A percentile compares a stretch with the other conserved stretches of the same genome.
These are phyloP conservation scores for Eupleurogrammus muticus DNA, from an alignment of 2,797 vertebrate species.

Conservation along the genomic window DNA sequence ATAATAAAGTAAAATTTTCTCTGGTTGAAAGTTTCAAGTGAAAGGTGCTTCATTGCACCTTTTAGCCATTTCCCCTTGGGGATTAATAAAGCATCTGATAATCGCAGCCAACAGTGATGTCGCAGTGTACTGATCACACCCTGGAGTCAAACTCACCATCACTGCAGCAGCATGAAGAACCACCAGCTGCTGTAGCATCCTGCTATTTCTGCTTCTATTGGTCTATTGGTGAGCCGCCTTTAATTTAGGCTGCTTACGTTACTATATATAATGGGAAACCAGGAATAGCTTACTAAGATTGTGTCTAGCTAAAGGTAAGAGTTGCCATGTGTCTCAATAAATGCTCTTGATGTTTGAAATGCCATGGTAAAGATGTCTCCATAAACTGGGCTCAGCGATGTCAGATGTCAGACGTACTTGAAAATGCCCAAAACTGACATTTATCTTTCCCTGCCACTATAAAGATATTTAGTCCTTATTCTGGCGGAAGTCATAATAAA, in stretches of 20 bases:
- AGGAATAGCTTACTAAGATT: not conserved
- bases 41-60: not conserved
- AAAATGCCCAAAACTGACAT: not conserved
- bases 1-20: no score
- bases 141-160: not conserved
- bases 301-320: no score
- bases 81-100: no score
- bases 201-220: not conserved
- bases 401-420: not conserved
- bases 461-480: constrained; percentile 6
- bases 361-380: not conserved
- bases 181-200: no score
- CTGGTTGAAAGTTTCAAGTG: not conserved
- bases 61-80: not conserved
- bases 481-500: constrained; percentile 21
- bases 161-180: not conserved
- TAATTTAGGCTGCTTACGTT: not conserved
- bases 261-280: not conserved
- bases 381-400: not conserved
- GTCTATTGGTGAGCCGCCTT: no score
- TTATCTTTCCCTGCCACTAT: not conserved
- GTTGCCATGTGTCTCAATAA: not conserved
- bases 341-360: not conserved
- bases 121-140: not conserved
- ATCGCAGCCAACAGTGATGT: not conserved